Evolutionary conservation across 1,140 invertebrate genomes (phyloP), one percentile per base, ranked within the genome.

Genomic region (Pseudoatta argentina): DNA sequence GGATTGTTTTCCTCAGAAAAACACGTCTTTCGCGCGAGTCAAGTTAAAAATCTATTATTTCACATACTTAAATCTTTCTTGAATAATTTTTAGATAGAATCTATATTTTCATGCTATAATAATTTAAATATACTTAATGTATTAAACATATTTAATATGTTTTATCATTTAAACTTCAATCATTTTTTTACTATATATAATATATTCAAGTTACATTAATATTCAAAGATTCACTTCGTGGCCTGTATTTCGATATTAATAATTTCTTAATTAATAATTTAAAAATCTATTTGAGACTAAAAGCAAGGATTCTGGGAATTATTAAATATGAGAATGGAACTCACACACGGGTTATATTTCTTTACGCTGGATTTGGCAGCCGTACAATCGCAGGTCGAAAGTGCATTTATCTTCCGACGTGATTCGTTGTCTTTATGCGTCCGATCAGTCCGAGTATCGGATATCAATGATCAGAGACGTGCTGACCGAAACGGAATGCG

Each of bases 401-500:
- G 3, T 63, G 5, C 14, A 55, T 44, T 44, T n/a, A 61, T 8
- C 34, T 51, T 59, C 7, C 21, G 18, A 39, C 21, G 48, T 82
- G 66, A 81, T 55, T 73, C 67, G 24, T 44, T 44, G 16, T 44
- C 53, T 59, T 57, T 55, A 34, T 44, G 34, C 44, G 18, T 30
- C 34, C 21, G 16, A 57, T 21, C 14, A 57, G 16, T 48, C 14
- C n/a, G 14, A 73, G 51, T 82, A 82, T 82, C 24, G 67, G 39
- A 82, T 55, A 82, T 24, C 79, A 82, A 82, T 82, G 73, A 82
- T 82, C 79, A 55, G 44, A n/a, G 34, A 39, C 55, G 21, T 7
- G 34, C 14, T 21, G 14, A 3, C 30, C 18, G 34, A 14, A 18
- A 69, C 10, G 24, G n/a, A 82, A 82, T 59, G n/a, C 55, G 27